Conservation (phyloP, 2,113 vertebrate genomes). For the Lota lota region DNA sequence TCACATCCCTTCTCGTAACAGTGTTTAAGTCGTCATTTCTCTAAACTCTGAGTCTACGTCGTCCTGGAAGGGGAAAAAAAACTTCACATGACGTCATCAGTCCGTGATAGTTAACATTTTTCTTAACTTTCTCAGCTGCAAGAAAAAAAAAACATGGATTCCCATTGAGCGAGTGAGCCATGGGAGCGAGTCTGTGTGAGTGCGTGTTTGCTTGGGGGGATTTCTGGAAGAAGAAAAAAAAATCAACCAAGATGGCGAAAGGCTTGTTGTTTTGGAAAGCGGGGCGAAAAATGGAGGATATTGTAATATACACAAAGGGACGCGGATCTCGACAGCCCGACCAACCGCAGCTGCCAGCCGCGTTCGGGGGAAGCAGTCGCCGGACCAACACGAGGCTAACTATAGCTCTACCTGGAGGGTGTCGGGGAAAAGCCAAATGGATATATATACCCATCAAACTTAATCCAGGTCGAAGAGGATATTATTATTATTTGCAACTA, state of each 20-base stretch:
- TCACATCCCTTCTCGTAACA: no score
- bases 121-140: slow-evolving; percentile 71
- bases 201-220: slow-evolving; percentile 41
- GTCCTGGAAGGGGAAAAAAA: background rate
- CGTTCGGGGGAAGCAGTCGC: slow-evolving; percentile 76
- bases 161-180: slow-evolving; percentile 2
- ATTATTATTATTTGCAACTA: slow-evolving; percentile 51
- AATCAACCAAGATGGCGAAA: slow-evolving; percentile 99
- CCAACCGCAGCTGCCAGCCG: slow-evolving; percentile 80
- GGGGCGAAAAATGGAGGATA: slow-evolving; percentile 98
- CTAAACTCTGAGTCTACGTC: no score
- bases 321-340: slow-evolving; percentile 87
- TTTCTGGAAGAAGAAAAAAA: slow-evolving; percentile 72
- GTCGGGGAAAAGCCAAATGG: slow-evolving; percentile 10
- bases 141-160: slow-evolving; percentile 47
- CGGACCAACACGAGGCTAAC: slow-evolving; percentile 35
- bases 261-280: slow-evolving; percentile 94
- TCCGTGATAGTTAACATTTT: background rate
- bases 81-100: background rate
- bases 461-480: slow-evolving; percentile 41
- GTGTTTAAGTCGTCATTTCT: no score
- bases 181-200: background rate
- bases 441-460: slow-evolving; percentile 26
- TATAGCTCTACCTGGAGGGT: slow-evolving; percentile 5
- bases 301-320: slow-evolving; percentile 99